Percentiles rank a stretch among this genome's conserved stretches.
Conservation (phyloP, 2,113 vertebrate species). For the Brachyhypopomus gauderio region DNA sequence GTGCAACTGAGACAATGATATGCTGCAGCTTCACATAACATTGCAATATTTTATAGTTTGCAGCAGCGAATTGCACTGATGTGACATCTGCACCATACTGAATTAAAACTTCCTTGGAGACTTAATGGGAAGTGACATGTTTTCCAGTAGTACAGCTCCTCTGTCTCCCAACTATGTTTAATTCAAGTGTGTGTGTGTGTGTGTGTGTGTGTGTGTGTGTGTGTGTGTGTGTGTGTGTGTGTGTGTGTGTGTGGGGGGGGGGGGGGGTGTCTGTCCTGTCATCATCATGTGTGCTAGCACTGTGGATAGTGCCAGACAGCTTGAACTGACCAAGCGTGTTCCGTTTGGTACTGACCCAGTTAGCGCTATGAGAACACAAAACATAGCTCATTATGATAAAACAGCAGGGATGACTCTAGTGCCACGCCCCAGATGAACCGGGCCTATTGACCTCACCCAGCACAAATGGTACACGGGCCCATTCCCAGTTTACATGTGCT, state of each 20-base stretch:
- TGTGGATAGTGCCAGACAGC: conserved; percentile 13
- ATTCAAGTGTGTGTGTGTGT: no score
- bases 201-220: no score
- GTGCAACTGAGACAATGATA: background rate
- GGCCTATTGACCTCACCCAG: conserved; percentile 14
- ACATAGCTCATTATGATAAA: conserved; percentile 31
- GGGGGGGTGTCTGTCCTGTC: conserved; percentile 7
- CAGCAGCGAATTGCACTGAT: background rate
- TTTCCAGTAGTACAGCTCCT: background rate
- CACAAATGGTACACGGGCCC: background rate
- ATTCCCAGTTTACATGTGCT: conserved; percentile 12
- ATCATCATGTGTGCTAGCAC: background rate
- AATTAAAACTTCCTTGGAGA: conserved; percentile 26
- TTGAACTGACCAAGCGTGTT: conserved; percentile 26
- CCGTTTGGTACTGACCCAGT: conserved; percentile 44
- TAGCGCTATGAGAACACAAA: conserved; percentile 36
- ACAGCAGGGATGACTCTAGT: conserved; percentile 2
- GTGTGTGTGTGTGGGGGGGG: no score
- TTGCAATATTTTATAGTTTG: background rate
- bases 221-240: no score
- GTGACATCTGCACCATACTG: background rate
- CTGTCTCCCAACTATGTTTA: background rate
- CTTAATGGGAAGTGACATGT: conserved; percentile 5
- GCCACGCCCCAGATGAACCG: background rate
- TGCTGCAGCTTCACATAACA: conserved; percentile 6